A percentile compares a stretch with the other conserved stretches of the same genome.
phyloP scores from a whole-genome alignment of 2,888 invertebrate genomes.

The Tridacna crocea region DNA sequence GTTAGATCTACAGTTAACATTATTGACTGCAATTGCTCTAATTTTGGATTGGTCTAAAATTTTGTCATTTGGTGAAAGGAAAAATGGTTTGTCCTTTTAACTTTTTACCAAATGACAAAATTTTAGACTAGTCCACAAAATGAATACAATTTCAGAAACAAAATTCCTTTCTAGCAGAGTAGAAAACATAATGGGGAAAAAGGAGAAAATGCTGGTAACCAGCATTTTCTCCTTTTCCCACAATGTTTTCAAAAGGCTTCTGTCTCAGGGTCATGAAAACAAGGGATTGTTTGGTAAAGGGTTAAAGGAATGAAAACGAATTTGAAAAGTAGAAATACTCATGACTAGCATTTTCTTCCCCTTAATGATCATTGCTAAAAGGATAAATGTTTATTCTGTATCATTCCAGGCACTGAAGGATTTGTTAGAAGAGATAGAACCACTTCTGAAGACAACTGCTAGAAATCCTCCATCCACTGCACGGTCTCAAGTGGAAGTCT shows the following conservation, averaged over 20 bases:
- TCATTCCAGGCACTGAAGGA: conserved; percentile 67
- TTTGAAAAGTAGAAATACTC: background rate
- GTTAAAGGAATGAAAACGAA: too few relatives aligned
- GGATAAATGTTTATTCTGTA: background rate
- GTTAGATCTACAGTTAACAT: background rate
- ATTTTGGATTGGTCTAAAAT: background rate
- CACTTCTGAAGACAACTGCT: conserved; percentile 36
- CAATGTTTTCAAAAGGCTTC: too few relatives aligned
- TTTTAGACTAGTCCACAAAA: too few relatives aligned
- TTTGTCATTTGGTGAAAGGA: background rate
- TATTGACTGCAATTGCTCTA: too few relatives aligned
- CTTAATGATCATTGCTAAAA: background rate
- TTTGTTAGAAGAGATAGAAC: conserved; percentile 65
- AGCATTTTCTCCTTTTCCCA: background rate
- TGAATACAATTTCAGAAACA: too few relatives aligned
- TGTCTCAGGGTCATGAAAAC: too few relatives aligned
- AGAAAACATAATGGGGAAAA: background rate
- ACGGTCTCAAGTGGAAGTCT: conserved; percentile 48
- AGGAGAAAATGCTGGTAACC: background rate
- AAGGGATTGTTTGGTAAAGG: too few relatives aligned
- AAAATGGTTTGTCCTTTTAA: too few relatives aligned
- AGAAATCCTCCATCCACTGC: background rate
- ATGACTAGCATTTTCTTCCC: background rate
- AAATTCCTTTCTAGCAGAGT: background rate
- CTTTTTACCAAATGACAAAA: too few relatives aligned